Evolutionary conservation across 2,113 vertebrate genomes (phyloP).

Genomic region (Nibea albiflora): DNA sequence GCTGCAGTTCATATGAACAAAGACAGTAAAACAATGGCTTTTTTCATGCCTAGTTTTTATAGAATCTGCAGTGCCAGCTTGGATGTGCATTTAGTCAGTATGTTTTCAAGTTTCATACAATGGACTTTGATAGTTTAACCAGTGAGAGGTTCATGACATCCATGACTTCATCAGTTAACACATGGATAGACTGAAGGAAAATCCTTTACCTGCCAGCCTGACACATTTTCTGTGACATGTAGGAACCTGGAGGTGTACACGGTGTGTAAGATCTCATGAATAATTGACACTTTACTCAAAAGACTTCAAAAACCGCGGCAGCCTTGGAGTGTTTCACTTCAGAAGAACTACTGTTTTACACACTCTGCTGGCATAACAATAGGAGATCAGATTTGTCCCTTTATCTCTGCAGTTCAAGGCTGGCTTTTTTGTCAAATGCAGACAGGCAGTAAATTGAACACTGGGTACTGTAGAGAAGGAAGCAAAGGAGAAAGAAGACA

Average conservation of each 20-base stretch:
- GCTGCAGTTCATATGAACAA: conserved; percentile 13
- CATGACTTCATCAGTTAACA: neutral
- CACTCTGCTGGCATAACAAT: conserved; percentile 26
- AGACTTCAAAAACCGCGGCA: conserved; percentile 19
- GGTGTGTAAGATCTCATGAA: neutral
- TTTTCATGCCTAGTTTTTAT: neutral
- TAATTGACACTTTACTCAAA: conserved; percentile 21
- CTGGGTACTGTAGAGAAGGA: conserved; percentile 25
- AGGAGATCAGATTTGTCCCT: conserved; percentile 46
- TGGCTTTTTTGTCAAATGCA: conserved; percentile 51
- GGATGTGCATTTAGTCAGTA: neutral
- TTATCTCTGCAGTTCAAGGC: conserved; percentile 54
- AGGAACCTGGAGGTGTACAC: neutral
- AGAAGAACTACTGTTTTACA: conserved; percentile 57
- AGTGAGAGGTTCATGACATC: neutral
- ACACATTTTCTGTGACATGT: conserved; percentile 13
- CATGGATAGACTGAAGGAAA: neutral
- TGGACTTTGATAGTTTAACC: neutral
- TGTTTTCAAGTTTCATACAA: neutral
- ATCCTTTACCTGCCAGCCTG: neutral
- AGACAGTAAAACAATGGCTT: neutral
- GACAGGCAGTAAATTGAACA: conserved; percentile 68
- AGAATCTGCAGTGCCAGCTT: neutral
- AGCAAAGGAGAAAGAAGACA: conserved; percentile 18
- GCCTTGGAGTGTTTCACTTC: conserved; percentile 41